Conservation (phyloP, 92 coral and sea anemone genomes). For the Bergia sp. region DNA sequence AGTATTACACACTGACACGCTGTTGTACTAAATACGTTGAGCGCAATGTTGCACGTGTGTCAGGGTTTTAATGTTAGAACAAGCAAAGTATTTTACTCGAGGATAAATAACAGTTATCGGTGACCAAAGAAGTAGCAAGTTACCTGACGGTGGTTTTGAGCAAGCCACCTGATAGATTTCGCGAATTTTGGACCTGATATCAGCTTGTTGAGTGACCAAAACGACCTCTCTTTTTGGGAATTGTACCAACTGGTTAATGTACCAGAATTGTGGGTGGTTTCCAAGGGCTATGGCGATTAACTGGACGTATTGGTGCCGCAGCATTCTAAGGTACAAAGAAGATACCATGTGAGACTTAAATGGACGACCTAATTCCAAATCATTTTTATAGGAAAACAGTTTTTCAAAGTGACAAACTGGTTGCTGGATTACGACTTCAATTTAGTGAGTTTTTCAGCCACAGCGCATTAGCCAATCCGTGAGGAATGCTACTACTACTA, state of each 20-base stretch:
- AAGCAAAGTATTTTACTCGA: not conserved
- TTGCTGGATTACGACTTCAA: no score
- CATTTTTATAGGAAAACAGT: no score
- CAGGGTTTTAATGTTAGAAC: not conserved
- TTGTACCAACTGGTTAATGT: constrained; percentile 23
- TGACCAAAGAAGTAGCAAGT: not conserved
- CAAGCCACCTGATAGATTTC: not conserved
- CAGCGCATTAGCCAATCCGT: no score
- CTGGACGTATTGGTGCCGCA: constrained; percentile 28
- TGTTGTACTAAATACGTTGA: no score
- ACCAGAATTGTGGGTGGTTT: not conserved
- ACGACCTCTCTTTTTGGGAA: constrained; percentile 19
- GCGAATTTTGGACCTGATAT: not conserved
- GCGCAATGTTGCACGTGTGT: no score
- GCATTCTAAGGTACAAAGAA: not conserved
- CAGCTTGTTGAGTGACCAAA: not conserved
- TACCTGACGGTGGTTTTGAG: constrained; percentile 35
- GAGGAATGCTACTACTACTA: no score
- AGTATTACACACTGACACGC: no score
- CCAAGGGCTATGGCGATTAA: constrained; percentile 19
- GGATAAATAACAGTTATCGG: not conserved
- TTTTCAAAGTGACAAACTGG: no score
- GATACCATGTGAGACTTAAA: no score
- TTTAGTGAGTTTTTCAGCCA: no score
- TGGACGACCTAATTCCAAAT: no score